These are phyloP conservation scores for Pandemis corylana DNA, from an alignment of 2,888 invertebrate species.

Conservation along the genomic window DNA sequence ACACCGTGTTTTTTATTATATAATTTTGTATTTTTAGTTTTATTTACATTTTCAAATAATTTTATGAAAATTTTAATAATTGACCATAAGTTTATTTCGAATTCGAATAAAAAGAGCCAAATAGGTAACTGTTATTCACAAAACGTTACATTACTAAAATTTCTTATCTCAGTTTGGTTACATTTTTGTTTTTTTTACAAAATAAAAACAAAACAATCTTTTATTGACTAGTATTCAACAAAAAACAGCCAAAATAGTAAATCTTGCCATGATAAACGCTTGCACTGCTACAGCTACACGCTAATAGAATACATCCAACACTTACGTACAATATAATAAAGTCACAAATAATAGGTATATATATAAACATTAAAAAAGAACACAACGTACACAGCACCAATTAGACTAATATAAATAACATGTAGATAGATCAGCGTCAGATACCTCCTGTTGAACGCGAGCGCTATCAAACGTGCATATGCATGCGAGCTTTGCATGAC, in stretches of 20 bases:
- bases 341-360: neutral
- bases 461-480: neutral
- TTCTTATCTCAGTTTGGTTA: neutral
- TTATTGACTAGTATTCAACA: conserved; percentile 6
- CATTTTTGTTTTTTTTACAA: neutral
- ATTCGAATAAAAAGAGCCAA: neutral
- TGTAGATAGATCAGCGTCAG: neutral
- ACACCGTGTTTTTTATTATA: no score
- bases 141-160: neutral
- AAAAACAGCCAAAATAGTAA: conserved; percentile 3
- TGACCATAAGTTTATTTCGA: no score
- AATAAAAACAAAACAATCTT: neutral
- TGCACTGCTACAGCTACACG: neutral
- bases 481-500: no score
- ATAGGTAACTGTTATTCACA: neutral
- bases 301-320: neutral
- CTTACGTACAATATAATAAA: neutral
- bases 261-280: neutral
- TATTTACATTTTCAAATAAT: no score
- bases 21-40: no score
- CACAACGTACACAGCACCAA: conserved; percentile 3
- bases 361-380: neutral
- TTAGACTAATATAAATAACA: conserved; percentile 8
- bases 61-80: no score
- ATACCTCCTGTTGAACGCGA: neutral